A percentile compares a stretch with the other conserved stretches of the same genome.
phyloP scores from a whole-genome alignment of 2,113 vertebrate genomes.

The Brachionichthys hirsutus region DNA sequence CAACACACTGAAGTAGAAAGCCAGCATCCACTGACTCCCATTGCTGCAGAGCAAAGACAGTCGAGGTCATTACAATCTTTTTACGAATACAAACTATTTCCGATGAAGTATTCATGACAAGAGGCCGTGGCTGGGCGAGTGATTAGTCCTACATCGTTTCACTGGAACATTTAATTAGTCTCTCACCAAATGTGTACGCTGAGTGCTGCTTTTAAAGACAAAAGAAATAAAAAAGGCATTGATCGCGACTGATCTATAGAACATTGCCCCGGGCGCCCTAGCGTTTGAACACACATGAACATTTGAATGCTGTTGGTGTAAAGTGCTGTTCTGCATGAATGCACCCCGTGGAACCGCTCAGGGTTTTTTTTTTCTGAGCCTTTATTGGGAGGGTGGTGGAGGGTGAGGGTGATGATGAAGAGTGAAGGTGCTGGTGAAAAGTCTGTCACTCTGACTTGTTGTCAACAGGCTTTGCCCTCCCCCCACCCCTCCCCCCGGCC shows the following conservation, averaged over 20 bases:
- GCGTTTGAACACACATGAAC: slow-evolving; percentile 51
- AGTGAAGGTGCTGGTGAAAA: slow-evolving; percentile 54
- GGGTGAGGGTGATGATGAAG: slow-evolving; percentile 64
- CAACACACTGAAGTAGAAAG: slow-evolving; percentile 2
- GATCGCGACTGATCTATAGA: slow-evolving; percentile 55
- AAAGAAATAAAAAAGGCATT: slow-evolving; percentile 62
- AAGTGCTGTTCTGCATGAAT: slow-evolving; percentile 27
- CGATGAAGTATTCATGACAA: slow-evolving; percentile 59
- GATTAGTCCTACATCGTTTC: slow-evolving; percentile 51
- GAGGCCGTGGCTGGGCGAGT: slow-evolving; percentile 17
- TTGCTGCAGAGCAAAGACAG: slow-evolving; percentile 46
- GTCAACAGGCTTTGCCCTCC: slow-evolving; percentile 49
- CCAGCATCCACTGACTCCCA: slow-evolving; percentile 13
- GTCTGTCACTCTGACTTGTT: slow-evolving; percentile 62
- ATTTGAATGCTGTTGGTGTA: slow-evolving; percentile 45
- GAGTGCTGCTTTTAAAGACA: slow-evolving; percentile 47
- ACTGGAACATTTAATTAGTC: slow-evolving; percentile 54
- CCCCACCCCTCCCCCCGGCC: no score
- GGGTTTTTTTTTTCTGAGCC: slow-evolving; percentile 17
- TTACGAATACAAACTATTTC: slow-evolving; percentile 57
- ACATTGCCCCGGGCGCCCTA: slow-evolving; percentile 20
- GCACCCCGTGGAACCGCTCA: neutral
- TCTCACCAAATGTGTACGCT: slow-evolving; percentile 21
- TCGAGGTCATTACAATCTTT: slow-evolving; percentile 53
- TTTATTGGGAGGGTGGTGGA: neutral